These are phyloP conservation scores for Hypomecis punctinalis DNA, from an alignment of 2,888 invertebrate genomes.

Conservation along the genomic window DNA sequence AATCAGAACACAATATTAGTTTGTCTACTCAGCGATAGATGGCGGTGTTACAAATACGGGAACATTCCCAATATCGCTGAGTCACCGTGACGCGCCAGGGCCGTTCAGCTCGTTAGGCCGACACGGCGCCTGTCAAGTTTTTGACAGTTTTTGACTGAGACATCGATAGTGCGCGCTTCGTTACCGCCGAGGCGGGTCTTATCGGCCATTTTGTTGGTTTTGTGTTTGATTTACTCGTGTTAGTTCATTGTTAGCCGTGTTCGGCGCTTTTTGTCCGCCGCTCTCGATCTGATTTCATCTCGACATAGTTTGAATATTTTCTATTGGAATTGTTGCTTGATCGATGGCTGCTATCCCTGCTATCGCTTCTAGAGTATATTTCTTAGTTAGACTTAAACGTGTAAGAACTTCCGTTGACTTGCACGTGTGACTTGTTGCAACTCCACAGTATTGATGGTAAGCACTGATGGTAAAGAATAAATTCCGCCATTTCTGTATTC, in stretches of 20 bases:
- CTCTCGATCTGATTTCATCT: conserved; percentile 53
- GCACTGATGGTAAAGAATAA: too few relatives aligned
- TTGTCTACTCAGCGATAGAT: conserved; percentile 68
- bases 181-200: conserved; percentile 79
- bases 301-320: conserved; percentile 31
- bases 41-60: conserved; percentile 54
- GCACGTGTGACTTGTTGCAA: too few relatives aligned
- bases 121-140: conserved; percentile 82
- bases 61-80: conserved; percentile 51
- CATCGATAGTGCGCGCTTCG: conserved; percentile 81
- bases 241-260: conserved; percentile 72
- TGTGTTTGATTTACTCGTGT: conserved; percentile 78
- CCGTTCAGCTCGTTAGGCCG: conserved; percentile 80
- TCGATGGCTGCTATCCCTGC: conserved; percentile 16
- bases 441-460: too few relatives aligned
- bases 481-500: not conserved
- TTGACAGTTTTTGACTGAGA: conserved; percentile 84
- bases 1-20: conserved; percentile 37
- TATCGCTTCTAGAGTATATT: not conserved
- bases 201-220: conserved; percentile 59
- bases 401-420: not conserved
- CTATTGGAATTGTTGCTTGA: conserved; percentile 31
- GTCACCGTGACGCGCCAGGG: conserved; percentile 67
- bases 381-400: not conserved
- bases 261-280: conserved; percentile 59